These are phyloP conservation scores for Gryllus longicercus DNA, from an alignment of 2,888 invertebrate genomes.

Conservation along the genomic window DNA sequence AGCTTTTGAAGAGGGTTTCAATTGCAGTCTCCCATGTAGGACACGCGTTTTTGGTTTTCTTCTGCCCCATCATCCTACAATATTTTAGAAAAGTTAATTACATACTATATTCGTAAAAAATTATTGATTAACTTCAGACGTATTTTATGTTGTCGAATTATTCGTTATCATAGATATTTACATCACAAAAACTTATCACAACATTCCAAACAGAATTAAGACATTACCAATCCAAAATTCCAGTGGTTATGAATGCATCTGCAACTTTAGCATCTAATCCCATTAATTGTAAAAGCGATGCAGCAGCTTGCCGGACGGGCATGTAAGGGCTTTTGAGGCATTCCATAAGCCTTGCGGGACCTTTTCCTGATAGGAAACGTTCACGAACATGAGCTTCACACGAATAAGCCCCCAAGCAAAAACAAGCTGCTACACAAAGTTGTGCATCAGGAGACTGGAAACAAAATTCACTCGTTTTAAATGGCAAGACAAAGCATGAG, in stretches of 20 bases:
- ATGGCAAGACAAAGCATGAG: too few relatives aligned
- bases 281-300: slow-evolving; percentile 9
- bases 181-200: neutral
- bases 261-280: neutral
- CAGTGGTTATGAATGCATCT: neutral
- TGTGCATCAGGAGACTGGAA: neutral
- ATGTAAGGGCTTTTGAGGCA: neutral
- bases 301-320: neutral
- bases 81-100: neutral
- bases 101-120: neutral
- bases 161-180: too few relatives aligned
- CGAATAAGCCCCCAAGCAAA: neutral
- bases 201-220: neutral
- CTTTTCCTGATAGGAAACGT: neutral
- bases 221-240: slow-evolving; percentile 19
- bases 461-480: neutral
- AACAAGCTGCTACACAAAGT: neutral
- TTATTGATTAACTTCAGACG: neutral
- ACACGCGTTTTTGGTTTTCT: slow-evolving; percentile 5
- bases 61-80: slow-evolving; percentile 24
- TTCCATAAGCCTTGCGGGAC: neutral
- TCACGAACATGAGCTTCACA: neutral
- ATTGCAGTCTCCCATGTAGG: slow-evolving; percentile 60
- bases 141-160: too few relatives aligned
- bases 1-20: slow-evolving; percentile 56